phyloP scores from a whole-genome alignment of 2,888 invertebrate species.

The Hirtodrosophila alboralis region DNA sequence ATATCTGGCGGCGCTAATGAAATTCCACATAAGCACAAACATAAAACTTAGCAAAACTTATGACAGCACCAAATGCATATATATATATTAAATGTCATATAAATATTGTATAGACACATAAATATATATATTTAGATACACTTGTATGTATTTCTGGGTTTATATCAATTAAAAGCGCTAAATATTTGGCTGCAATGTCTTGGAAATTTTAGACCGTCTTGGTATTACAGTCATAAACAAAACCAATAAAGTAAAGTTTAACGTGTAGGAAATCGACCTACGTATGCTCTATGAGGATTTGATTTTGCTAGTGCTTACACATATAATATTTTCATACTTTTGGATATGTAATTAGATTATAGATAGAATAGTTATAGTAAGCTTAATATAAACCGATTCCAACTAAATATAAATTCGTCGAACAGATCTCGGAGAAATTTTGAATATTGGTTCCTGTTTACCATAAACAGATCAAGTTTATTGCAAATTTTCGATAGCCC shows the following conservation, averaged over 20 bases:
- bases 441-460: too few relatives aligned
- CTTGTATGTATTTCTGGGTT: conserved; percentile 20
- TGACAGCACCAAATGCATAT: conserved; percentile 21
- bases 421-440: too few relatives aligned
- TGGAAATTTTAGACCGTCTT: conserved; percentile 51
- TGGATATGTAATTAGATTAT: too few relatives aligned
- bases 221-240: conserved; percentile 38
- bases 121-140: not conserved
- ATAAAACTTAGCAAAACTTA: conserved; percentile 39
- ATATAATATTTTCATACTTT: too few relatives aligned
- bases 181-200: conserved; percentile 67
- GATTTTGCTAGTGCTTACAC: too few relatives aligned
- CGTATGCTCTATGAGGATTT: conserved; percentile 9
- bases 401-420: too few relatives aligned
- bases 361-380: too few relatives aligned
- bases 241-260: conserved; percentile 1
- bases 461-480: too few relatives aligned
- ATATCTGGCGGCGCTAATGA: conserved; percentile 38
- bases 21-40: conserved; percentile 31
- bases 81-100: conserved; percentile 11
- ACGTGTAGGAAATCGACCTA: not conserved
- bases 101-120: conserved; percentile 24
- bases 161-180: conserved; percentile 68
- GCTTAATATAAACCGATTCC: too few relatives aligned
- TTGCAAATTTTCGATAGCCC: too few relatives aligned